phyloP scores from a whole-genome alignment of 2,797 vertebrate species.

The Cuculus canorus region DNA sequence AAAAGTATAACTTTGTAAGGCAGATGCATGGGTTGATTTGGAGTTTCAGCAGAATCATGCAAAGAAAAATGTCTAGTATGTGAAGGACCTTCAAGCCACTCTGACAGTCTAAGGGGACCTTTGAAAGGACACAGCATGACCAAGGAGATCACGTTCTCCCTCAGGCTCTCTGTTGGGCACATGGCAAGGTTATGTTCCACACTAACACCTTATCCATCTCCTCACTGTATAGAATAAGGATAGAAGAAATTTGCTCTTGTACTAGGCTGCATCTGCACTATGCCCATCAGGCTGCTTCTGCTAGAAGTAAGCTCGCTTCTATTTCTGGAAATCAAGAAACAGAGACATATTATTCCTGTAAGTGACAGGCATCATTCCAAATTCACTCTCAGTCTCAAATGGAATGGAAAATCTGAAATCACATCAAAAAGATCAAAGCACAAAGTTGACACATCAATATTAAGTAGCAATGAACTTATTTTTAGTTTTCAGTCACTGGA shows the following conservation, averaged over 20 bases:
- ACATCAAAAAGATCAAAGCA: constrained; percentile 53
- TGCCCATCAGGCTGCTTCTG: constrained; percentile 6
- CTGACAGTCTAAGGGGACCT: background rate
- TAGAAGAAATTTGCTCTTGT: background rate
- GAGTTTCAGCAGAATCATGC: background rate
- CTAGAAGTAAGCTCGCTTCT: constrained; percentile 28
- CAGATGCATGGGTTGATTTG: background rate
- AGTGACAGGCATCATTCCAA: constrained; percentile 41
- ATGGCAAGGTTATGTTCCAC: background rate
- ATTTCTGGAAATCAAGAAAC: constrained; percentile 22
- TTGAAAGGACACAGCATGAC: background rate
- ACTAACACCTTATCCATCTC: background rate
- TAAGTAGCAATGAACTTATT: constrained; percentile 38
- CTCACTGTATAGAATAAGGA: background rate
- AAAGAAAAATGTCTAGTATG: background rate
- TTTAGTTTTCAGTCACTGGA: constrained; percentile 43
- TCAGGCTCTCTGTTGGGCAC: background rate
- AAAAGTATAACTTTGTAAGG: background rate
- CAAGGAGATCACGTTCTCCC: background rate
- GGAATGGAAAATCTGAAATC: constrained; percentile 13
- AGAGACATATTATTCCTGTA: background rate
- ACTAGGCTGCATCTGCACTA: background rate
- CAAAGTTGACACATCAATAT: constrained; percentile 24
- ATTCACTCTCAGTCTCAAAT: background rate
- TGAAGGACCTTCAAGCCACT: background rate